Evolutionary conservation across 1,140 invertebrate genomes (phyloP).

Genomic region (Euura saliciscinereae): DNA sequence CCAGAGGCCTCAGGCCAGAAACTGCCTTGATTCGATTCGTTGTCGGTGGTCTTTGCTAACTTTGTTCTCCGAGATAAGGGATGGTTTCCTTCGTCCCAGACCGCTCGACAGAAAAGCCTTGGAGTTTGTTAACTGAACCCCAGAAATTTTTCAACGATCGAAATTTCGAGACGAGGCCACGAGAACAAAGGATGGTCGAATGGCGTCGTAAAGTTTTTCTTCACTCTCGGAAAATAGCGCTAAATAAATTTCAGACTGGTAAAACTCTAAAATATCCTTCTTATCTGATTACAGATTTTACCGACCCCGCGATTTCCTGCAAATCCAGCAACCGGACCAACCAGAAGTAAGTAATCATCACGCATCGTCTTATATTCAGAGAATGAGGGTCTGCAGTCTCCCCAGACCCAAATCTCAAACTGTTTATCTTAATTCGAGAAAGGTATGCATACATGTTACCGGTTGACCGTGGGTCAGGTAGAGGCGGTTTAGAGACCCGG

Average conservation of each 20-base stretch:
- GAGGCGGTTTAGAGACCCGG: background rate
- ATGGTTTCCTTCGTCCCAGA: background rate
- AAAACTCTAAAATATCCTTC: background rate
- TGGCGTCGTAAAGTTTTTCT: background rate
- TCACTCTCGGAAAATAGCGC: too few relatives aligned
- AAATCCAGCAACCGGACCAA: background rate
- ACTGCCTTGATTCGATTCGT: background rate
- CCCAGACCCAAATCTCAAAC: background rate
- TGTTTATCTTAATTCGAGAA: constrained; percentile 2
- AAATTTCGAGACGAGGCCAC: background rate
- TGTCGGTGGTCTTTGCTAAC: background rate
- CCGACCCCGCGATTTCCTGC: background rate
- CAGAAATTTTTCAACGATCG: background rate
- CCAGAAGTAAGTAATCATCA: background rate
- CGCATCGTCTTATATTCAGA: too few relatives aligned
- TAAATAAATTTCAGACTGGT: background rate
- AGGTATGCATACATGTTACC: background rate
- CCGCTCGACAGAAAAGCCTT: background rate
- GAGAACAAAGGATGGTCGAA: background rate
- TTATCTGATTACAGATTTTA: background rate
- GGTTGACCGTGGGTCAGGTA: background rate
- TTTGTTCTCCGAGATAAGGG: background rate
- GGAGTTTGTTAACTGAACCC: background rate
- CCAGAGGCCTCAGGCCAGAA: too few relatives aligned
- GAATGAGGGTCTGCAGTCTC: too few relatives aligned